These are phyloP conservation scores for Pedionomus torquatus DNA, from an alignment of 2,113 vertebrate genomes.

Conservation along the genomic window DNA sequence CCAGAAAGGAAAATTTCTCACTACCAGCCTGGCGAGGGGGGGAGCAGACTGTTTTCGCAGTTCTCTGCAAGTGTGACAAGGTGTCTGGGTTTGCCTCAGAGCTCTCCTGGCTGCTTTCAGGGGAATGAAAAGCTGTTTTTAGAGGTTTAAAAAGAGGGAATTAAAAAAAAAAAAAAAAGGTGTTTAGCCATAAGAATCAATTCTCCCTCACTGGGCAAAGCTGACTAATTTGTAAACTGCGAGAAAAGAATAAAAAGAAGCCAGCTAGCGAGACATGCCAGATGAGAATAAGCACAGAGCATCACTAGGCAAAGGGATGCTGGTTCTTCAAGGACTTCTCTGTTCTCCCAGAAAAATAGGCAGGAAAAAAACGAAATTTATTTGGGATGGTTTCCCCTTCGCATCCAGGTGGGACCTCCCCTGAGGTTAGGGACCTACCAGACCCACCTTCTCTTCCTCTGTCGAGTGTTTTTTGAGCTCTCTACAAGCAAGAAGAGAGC, in stretches of 20 bases:
- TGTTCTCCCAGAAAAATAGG: neutral
- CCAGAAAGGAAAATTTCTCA: neutral
- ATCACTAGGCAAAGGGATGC: neutral
- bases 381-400: neutral
- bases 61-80: neutral
- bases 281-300: neutral
- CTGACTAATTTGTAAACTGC: neutral
- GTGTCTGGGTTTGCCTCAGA: neutral
- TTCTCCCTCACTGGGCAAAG: constrained; percentile 2
- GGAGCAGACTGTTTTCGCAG: neutral
- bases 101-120: neutral
- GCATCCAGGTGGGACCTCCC: neutral
- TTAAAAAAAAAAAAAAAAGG: neutral
- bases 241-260: neutral
- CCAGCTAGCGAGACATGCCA: neutral
- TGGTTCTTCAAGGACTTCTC: neutral
- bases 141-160: neutral
- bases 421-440: too few relatives aligned
- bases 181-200: neutral
- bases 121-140: neutral
- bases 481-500: neutral
- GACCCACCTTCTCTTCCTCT: accelerated
- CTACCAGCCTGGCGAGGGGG: neutral
- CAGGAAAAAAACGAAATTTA: neutral
- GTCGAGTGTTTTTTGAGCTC: neutral